Base-by-base conservation (phyloP, 2,888 invertebrate genomes). In the Chouioia cunea region DNA sequence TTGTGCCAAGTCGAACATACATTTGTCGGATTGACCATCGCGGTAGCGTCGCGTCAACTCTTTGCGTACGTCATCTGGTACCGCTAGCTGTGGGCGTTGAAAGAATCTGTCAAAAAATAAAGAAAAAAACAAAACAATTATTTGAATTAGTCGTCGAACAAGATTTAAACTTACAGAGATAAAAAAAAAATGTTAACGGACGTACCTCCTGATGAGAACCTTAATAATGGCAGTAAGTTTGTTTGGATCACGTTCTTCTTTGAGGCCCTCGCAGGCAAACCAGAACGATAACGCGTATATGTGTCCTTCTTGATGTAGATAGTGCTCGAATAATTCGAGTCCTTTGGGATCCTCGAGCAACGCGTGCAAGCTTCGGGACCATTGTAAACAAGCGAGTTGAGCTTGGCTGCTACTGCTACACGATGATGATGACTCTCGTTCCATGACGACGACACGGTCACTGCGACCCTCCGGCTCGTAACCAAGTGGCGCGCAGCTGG, bases 251-350 rank as follows among this genome's bases (percentile, higher is more conserved):
- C 89, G 88, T 86, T 94, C 92, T 85, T 93, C 93, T 79, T 93
- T 92, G 79, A 95, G 90, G 65, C 95, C 94, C 85, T 95, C 93
- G 86, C 95, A 95, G 63, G 97, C 97, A 88, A 97, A 97, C 92
- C 95, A 97, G 88, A 97, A 97, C 87, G 93, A 92, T 81, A 96
- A 90, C 78, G 92, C 91, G 86, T 93, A 92, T 82, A 91, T 89
- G 75, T 90, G 91, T 80, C 93, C 93, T 85, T 95, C 94, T 79
- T 92, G 91, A 84, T 91, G 90, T 81, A 95, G 90, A 87, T 93
- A 95, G 86, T 90, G 90, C 85, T 93, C 92, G 88, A 97, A 97
- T 82, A 96, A 88, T 73, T 92, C 91, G 78, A 96, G 94, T 73
- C 97, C 97, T 85, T 96, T 95, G 77, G 92, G 91, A 88, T 97